Base-by-base conservation (phyloP, 2,113 vertebrate genomes). In the Indicator maculatus region DNA sequence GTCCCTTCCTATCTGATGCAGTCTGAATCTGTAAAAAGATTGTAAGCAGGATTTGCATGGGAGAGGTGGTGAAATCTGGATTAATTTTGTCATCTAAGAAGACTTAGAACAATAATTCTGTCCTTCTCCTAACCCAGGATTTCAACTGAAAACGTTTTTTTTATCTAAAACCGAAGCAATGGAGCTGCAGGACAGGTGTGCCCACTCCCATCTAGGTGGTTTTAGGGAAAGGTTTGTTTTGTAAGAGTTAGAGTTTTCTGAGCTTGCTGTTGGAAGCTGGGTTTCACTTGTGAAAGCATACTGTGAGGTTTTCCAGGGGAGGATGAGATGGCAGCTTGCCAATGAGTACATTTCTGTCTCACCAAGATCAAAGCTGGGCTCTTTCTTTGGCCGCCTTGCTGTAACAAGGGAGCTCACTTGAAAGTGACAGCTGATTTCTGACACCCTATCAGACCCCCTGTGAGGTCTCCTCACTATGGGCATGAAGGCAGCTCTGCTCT, bases 391-490 rank as follows among this genome's bases (percentile, higher is more conserved):
- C 56, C 1, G 2, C 70, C 39, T 21, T 61, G 36, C 59, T 65
- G 33, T 70, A 10, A 44, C 44, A 44, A 65, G 58, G 3, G 3
- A 78, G 13, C 3, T 75, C 30, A 5, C 58, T 26, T 33, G 59
- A 38, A 81, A 72, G 9, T 1, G 2, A 21, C 39, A 77, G 30
- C 30, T 20, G 41, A 21, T 59, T 84, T 58, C 65, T 3, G 1
- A 16, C 27, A 11, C 23, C 0, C 0, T 4, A 2, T 28, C 67
- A 79, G 24, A 21, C 23, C 5, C 11, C 0, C 1, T 31, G 0
- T 4, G 12, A 50, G 31, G 4, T 8, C 44, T 18, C 8, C 38
- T 31, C 38, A 2, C 11, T 24, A 7, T 0, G 1, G 33, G 4
- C 9, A 2, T 2, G 12, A 13, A 24, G 21, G 45, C 2, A 8